Base-by-base conservation (phyloP, 2,888 invertebrate species). In the Cyclophora albipunctata region DNA sequence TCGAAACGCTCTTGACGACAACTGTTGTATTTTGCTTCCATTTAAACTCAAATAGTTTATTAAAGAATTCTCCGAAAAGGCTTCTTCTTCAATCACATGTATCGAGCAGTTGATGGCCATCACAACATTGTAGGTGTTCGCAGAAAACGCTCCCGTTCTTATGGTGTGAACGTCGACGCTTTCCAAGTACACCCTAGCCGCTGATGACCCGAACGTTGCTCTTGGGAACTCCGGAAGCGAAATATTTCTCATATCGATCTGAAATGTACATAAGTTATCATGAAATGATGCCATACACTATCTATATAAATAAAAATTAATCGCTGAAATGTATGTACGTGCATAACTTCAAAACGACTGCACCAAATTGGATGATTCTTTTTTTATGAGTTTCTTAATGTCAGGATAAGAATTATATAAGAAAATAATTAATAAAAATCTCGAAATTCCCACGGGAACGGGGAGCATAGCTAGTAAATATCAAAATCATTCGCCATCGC, bases 201-300 rank as follows among this genome's bases (percentile, higher is more conserved):
- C 89, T 1, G 92, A 90, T 2, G 93, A 92, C 37, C 91, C 91
- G 66, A 94, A 94, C 0, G 91, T 90, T 58, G 89, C 88, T 37
- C 78, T 78, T 33, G 93, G 91, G 50, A 94, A 79, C 67, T 90
- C 90, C 40, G 90, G 81, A 46, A 92, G 82, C 46, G 81, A 84
- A 5, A 92, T 89, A 59, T 91, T 91, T 67, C 89, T 90, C 78
- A 94, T 85, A 63, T 89, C 84, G 68, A 94, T 91, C 94, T 94
- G 89, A 46, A 89, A 78, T 41, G 5, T n/a, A 43, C 3, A 5
- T 42, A 51, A 34, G 7, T 50, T 42, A 47, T 42, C 46, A 5
- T 35, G 42, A 43, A 6, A 7, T 3, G 40, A 20, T n/a, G 46
- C 34, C 40, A 40, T 40, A 7, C 40, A 7, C 40, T 3, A 40